These are phyloP conservation scores for Rhyacophila evoluta DNA, from an alignment of 2,888 invertebrate species.

Conservation along the genomic window DNA sequence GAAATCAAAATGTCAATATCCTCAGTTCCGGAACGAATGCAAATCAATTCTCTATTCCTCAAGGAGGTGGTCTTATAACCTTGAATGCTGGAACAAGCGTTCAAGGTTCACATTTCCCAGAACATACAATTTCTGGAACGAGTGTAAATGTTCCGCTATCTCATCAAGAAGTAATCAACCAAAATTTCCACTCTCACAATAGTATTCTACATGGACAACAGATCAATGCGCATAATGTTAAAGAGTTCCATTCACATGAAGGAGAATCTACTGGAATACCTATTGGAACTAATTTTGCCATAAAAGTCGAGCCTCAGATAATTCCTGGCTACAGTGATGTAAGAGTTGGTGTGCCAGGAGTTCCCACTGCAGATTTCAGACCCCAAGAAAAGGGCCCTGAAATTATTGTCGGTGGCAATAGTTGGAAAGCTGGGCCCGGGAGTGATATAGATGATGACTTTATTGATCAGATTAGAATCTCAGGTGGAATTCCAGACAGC, in stretches of 20 bases:
- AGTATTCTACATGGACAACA: background rate
- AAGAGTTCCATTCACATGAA: slow-evolving; percentile 47
- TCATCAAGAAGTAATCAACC: slow-evolving; percentile 37
- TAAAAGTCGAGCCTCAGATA: slow-evolving; percentile 64
- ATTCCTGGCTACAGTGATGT: slow-evolving; percentile 61
- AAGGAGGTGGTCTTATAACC: slow-evolving; percentile 51
- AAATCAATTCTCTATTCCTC: slow-evolving; percentile 48
- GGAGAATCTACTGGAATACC: slow-evolving; percentile 65
- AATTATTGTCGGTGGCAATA: slow-evolving; percentile 60
- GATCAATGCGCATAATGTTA: slow-evolving; percentile 41
- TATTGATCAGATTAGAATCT: slow-evolving; percentile 39
- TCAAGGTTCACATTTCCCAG: slow-evolving; percentile 48
- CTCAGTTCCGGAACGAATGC: slow-evolving; percentile 27
- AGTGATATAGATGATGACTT: slow-evolving; percentile 37
- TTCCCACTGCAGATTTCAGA: slow-evolving; percentile 46
- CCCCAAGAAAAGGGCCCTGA: slow-evolving; percentile 56
- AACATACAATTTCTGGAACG: slow-evolving; percentile 51
- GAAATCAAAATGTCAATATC: slow-evolving; percentile 36
- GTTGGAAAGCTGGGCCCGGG: slow-evolving; percentile 60
- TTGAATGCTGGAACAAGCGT: slow-evolving; percentile 53
- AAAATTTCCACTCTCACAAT: slow-evolving; percentile 3
- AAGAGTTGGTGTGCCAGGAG: slow-evolving; percentile 58
- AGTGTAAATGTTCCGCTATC: slow-evolving; percentile 39
- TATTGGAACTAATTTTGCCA: slow-evolving; percentile 68
- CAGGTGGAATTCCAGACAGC: slow-evolving; percentile 49